Evolutionary conservation across 2,888 invertebrate species (phyloP), one percentile per base, ranked within the genome.

Genomic region (Entomobrya proxima): DNA sequence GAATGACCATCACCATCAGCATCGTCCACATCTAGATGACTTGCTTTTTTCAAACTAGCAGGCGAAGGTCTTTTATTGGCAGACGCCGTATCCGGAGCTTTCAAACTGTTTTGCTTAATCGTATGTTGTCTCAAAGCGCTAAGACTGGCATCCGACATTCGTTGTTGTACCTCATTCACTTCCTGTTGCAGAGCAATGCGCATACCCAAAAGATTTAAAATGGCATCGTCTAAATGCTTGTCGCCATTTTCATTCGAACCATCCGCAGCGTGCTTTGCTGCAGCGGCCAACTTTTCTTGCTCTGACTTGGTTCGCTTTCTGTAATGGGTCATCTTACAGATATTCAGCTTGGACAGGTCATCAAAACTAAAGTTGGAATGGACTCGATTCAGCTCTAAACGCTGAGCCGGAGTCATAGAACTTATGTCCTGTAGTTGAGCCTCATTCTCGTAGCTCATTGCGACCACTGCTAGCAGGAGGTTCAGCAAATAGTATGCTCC

Each of bases 381-480:
- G 92, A 97, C 96, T 50, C 97, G 95, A 92, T 97, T 96, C 93
- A 97, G 96, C 92, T 96, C 95, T 91, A 97, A 93, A 92, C 97
- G 96, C 88, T 91, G 85, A 87, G 86, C 81, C 40, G 88, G 87
- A 35, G 88, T 87, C 58, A 88, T 35, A 1, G 89, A 86, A 7
- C 84, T 85, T 85, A 80, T 61, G 5, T 96, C 96, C 55, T 97
- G 96, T 90, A 96, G 96, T 93, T 97, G 96, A 87, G 97, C 97
- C 93, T 97, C 97, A 93, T 98, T 98, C 92, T 98, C 98, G 92
- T 98, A 98, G 93, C 97, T 97, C 93, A 98, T 95, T 89, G 98
- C 98, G 88, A 98, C 98, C 91, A 98, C 98, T 92, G 98, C 98
- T 93, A 98, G 94, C 97, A 98, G 98, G 92, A 98, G 94, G 78